Evolutionary conservation across 2,888 invertebrate species (phyloP).

Genomic region (Uropetala carovei): DNA sequence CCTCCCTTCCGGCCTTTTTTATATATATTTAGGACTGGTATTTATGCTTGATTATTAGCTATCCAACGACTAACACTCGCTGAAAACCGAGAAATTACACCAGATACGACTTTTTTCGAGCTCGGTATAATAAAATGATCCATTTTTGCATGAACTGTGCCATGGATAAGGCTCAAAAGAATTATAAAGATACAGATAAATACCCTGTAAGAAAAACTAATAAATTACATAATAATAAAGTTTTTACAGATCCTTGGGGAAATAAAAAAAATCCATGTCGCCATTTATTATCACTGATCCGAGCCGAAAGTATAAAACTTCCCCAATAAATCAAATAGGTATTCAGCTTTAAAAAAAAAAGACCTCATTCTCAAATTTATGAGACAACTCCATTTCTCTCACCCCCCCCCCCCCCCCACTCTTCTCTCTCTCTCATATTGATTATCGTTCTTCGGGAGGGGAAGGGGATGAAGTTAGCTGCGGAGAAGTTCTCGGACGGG

Average conservation of each 20-base stretch:
- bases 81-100: too few relatives aligned
- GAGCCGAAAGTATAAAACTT: conserved; percentile 59
- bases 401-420: not conserved
- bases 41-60: too few relatives aligned
- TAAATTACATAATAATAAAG: conserved; percentile 58
- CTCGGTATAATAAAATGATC: not conserved
- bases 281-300: conserved; percentile 57
- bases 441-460: conserved; percentile 38
- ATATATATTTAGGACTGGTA: too few relatives aligned
- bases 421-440: conserved; percentile 23
- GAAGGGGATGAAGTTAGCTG: conserved; percentile 25
- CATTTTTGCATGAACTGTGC: not conserved
- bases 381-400: not conserved
- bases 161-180: not conserved
- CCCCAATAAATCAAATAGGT: conserved; percentile 60
- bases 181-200: conserved; percentile 3
- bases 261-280: conserved; percentile 31
- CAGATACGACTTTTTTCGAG: not conserved
- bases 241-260: conserved; percentile 41
- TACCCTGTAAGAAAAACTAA: not conserved
- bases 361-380: conserved; percentile 52
- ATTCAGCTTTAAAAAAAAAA: conserved; percentile 57
- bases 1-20: too few relatives aligned
- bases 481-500: conserved; percentile 30
- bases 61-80: too few relatives aligned